phyloP scores from a whole-genome alignment of 2,113 vertebrate genomes.

The Leucopsar rothschildi region DNA sequence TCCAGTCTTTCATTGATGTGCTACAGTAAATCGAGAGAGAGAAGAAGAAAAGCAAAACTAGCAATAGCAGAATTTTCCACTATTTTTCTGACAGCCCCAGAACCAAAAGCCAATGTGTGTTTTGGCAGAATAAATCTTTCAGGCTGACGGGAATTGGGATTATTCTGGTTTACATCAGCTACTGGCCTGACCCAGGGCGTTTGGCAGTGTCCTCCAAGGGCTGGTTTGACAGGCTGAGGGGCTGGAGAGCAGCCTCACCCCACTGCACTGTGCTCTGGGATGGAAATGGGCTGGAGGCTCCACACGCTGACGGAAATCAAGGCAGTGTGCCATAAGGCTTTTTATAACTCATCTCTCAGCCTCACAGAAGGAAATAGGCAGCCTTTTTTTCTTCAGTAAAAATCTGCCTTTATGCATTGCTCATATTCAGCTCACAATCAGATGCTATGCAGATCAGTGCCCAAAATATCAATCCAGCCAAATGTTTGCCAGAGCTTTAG shows the following conservation, averaged over 20 bases:
- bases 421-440: conserved; percentile 50
- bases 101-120: neutral
- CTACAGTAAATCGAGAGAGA: neutral
- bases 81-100: neutral
- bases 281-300: neutral
- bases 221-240: neutral
- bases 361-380: conserved; percentile 29
- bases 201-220: neutral
- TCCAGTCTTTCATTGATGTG: neutral
- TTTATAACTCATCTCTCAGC: neutral
- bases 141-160: neutral
- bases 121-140: neutral
- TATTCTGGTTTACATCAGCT: conserved; percentile 6
- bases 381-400: neutral
- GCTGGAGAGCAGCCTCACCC: neutral
- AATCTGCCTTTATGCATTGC: conserved; percentile 38
- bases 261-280: neutral
- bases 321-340: neutral
- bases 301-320: accelerated
- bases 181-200: neutral
- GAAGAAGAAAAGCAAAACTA: neutral
- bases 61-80: neutral
- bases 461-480: conserved; percentile 53
- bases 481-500: conserved; percentile 57
- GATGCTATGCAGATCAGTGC: conserved; percentile 50